A percentile compares a stretch with the other conserved stretches of the same genome.
phyloP scores from a whole-genome alignment of 2,888 invertebrate genomes.

The Drosophila koepferae region DNA sequence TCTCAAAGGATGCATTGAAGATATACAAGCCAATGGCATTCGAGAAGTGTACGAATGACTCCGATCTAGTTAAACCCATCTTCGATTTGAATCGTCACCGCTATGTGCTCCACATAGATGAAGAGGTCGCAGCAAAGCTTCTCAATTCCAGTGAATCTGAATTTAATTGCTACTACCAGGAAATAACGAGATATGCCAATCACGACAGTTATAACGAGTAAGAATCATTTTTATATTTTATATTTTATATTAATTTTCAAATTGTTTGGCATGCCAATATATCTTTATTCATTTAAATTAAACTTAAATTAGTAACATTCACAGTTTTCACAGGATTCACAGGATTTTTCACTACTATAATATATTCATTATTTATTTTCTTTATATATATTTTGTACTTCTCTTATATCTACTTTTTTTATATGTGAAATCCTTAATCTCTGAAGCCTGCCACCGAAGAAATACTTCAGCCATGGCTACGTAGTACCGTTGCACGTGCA shows the following conservation, averaged over 20 bases:
- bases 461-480: constrained; percentile 60
- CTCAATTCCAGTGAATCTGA: constrained; percentile 50
- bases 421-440: neutral
- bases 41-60: constrained; percentile 85
- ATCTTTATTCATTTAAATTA: neutral
- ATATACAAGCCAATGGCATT: constrained; percentile 86
- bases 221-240: neutral
- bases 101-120: constrained; percentile 64
- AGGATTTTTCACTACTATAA: too few relatives aligned
- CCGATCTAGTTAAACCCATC: constrained; percentile 55
- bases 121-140: constrained; percentile 45
- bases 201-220: constrained; percentile 58
- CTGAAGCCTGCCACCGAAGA: constrained; percentile 33
- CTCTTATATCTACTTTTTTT: neutral
- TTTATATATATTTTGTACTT: neutral
- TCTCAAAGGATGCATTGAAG: constrained; percentile 85
- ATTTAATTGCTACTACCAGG: constrained; percentile 80
- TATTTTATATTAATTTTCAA: neutral
- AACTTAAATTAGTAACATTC: neutral
- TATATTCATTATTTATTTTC: neutral
- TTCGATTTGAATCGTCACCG: constrained; percentile 51
- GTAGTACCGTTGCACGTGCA: constrained; percentile 62
- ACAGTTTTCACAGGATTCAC: too few relatives aligned
- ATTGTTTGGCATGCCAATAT: neutral
- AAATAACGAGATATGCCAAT: constrained; percentile 58